Base-by-base conservation (phyloP, 2,113 vertebrate species). In the Pedetes capensis region DNA sequence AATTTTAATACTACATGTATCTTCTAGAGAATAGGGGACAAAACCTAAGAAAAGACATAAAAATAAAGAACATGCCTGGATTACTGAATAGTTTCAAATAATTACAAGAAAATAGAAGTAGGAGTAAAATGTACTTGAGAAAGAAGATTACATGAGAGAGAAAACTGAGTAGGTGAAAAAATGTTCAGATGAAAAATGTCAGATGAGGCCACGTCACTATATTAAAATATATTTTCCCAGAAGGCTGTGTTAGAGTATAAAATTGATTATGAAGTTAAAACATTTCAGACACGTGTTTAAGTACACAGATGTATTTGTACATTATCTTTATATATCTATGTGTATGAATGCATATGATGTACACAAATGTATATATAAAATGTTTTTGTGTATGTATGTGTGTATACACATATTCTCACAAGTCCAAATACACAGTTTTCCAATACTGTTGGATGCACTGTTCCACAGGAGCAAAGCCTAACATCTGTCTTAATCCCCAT, bases 1-100 rank as follows among this genome's bases (percentile, higher is more conserved):
- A 25, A 79, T 74, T 75, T 93, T 44, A 84, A 69, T 61, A 68
- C 32, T 27, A 2, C n/a, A 37, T 37, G 29, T 94, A 55, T 81
- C 42, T 53, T 17, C 27, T 42, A 29, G 5, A 80, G 8, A 90
- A 13, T 3, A 16, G 27, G 16, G 9, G 0, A 59, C 9, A 89
- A 87, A 63, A 89, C 55, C 23, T 27, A 47, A 68, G 44, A 1
- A 57, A 87, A 79, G 17, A 75, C 23, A 47, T 47, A 83, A 93
- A 57, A 84, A 63, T 39, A 81, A 82, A 94, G 13, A 80, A 47
- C 3, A 47, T n/a, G 10, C 18, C 66, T 34, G 12, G 47, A 68
- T 66, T 91, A 22, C 3, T 51, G 25, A 80, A 61, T 27, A 80
- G 16, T 47, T 83, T 83, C 64, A 63, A 90, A 63, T 37, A 64